Evolutionary conservation across 2,888 invertebrate genomes (phyloP).

Genomic region (Cantharis rustica): DNA sequence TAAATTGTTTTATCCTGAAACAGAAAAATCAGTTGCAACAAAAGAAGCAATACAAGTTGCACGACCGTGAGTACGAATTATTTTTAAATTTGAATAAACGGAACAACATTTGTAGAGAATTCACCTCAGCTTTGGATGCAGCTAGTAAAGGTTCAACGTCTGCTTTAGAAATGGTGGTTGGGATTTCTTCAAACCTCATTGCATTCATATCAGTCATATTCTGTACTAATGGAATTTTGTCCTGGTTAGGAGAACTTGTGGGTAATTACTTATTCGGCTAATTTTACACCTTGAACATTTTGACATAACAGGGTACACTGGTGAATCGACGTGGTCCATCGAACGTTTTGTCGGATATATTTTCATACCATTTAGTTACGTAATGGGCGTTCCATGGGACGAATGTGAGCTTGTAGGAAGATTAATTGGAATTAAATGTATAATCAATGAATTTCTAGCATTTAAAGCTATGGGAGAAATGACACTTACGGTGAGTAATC

Average conservation of each 20-base stretch:
- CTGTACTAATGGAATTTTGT: constrained; percentile 79
- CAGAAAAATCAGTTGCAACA: constrained; percentile 75
- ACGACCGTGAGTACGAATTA: constrained; percentile 63
- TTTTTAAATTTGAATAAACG: background rate
- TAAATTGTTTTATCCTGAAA: constrained; percentile 92
- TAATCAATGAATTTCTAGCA: constrained; percentile 92
- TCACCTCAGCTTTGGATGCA: constrained; percentile 86
- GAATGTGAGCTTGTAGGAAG: constrained; percentile 79
- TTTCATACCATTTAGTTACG: constrained; percentile 88
- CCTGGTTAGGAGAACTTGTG: constrained; percentile 80
- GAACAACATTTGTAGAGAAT: constrained; percentile 65
- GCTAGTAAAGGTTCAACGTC: constrained; percentile 86
- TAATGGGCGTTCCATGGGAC: constrained; percentile 81
- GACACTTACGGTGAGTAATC: constrained; percentile 63
- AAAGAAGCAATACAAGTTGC: constrained; percentile 75
- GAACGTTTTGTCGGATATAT: constrained; percentile 84
- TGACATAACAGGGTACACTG: constrained; percentile 39
- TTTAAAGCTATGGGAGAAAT: constrained; percentile 76
- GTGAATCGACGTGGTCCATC: constrained; percentile 60
- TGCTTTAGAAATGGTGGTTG: constrained; percentile 80
- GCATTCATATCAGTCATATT: constrained; percentile 89
- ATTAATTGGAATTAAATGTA: constrained; percentile 86
- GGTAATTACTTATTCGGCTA: constrained; percentile 60
- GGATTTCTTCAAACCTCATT: constrained; percentile 89
- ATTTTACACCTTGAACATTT: background rate